A percentile compares a stretch with the other conserved stretches of the same genome.
These are phyloP conservation scores for Popillia japonica DNA, from an alignment of 1,140 invertebrate genomes.

Conservation along the genomic window DNA sequence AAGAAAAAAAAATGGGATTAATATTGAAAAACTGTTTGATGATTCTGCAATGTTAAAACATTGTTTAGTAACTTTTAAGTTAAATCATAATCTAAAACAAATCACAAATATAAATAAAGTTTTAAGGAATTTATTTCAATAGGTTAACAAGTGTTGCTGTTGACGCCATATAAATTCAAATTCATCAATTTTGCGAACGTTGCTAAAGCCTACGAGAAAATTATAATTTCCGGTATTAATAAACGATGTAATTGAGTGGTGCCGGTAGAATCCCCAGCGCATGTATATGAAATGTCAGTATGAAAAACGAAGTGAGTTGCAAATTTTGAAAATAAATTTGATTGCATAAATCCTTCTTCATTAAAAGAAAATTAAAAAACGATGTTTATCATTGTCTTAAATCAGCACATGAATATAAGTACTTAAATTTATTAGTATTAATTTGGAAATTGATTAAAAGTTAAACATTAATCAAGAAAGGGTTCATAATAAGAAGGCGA, in stretches of 20 bases:
- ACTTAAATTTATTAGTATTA: background rate
- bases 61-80: no score
- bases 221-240: slow-evolving; percentile 24
- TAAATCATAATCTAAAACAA: no score
- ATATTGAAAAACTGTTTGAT: no score
- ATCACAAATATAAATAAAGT: no score
- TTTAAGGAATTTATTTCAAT: no score
- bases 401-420: background rate
- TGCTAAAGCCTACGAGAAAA: background rate
- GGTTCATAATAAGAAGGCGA: background rate
- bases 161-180: no score
- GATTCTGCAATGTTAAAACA: no score
- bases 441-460: background rate
- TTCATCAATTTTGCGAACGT: background rate
- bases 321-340: background rate
- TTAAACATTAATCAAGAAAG: background rate
- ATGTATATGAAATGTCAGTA: background rate
- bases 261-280: background rate
- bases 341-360: background rate
- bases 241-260: background rate
- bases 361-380: slow-evolving; percentile 19
- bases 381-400: background rate
- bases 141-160: no score
- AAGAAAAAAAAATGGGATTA: no score
- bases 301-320: background rate